These are phyloP conservation scores for Lysandra bellargus DNA, from an alignment of 2,888 invertebrate species.

Conservation along the genomic window DNA sequence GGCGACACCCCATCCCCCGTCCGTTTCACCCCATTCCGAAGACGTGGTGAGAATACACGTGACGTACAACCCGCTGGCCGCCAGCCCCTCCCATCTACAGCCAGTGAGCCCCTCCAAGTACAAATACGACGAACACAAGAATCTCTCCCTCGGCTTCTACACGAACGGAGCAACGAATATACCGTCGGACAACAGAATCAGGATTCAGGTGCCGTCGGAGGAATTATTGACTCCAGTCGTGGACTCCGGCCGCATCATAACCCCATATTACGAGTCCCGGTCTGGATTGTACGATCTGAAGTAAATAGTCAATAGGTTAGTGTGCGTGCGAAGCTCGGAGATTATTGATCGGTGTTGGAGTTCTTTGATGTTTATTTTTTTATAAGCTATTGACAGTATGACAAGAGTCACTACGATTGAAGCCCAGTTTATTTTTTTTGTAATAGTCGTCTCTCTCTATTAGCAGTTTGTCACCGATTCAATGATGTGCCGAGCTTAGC, in stretches of 20 bases:
- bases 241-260: slow-evolving; percentile 79
- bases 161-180: slow-evolving; percentile 79
- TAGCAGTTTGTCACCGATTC: background rate
- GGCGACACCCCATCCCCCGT: slow-evolving; percentile 82
- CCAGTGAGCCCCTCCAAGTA: slow-evolving; percentile 69
- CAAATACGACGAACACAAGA: slow-evolving; percentile 66
- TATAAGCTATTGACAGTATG: background rate
- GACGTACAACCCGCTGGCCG: slow-evolving; percentile 82
- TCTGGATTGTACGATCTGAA: slow-evolving; percentile 69
- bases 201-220: slow-evolving; percentile 86
- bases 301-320: slow-evolving; percentile 42
- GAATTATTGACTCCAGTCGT: slow-evolving; percentile 84
- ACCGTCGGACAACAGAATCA: slow-evolving; percentile 84
- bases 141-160: slow-evolving; percentile 66
- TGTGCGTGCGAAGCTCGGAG: background rate
- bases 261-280: slow-evolving; percentile 67
- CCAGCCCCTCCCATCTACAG: slow-evolving; percentile 78
- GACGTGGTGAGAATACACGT: slow-evolving; percentile 90
- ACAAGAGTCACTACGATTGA: background rate
- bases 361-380: background rate
- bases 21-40: slow-evolving; percentile 81
- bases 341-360: background rate
- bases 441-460: background rate
- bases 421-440: background rate
- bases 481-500: background rate